A percentile compares a stretch with the other conserved stretches of the same genome.
These are phyloP conservation scores for Drosophila rhopaloa DNA, from an alignment of 1,140 invertebrate species.

Conservation along the genomic window DNA sequence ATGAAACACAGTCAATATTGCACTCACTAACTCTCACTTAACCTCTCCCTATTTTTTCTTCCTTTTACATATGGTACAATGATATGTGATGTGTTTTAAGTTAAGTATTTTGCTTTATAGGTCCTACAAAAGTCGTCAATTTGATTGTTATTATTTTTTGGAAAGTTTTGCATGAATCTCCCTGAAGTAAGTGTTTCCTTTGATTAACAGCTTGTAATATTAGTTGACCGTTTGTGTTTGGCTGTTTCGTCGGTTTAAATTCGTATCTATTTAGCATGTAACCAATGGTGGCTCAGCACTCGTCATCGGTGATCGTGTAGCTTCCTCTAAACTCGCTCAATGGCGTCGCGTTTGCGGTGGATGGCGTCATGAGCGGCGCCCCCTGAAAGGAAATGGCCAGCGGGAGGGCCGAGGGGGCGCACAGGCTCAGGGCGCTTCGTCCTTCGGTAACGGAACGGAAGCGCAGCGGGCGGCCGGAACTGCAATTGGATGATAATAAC, in stretches of 20 bases:
- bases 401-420: conserved; percentile 87
- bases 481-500: conserved; percentile 74
- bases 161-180: conserved; percentile 43
- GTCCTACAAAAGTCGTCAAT: conserved; percentile 23
- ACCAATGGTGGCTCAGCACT: conserved; percentile 56
- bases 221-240: conserved; percentile 5
- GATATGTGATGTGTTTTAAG: conserved; percentile 33
- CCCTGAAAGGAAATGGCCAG: conserved; percentile 88
- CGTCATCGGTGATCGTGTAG: conserved; percentile 81
- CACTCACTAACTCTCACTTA: conserved; percentile 6
- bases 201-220: conserved; percentile 26
- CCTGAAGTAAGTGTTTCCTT: conserved; percentile 44
- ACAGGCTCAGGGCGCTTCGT: conserved; percentile 86
- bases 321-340: conserved; percentile 80
- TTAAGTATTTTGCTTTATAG: conserved; percentile 12
- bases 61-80: conserved; percentile 18
- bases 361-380: conserved; percentile 86
- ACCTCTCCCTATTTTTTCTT: not conserved
- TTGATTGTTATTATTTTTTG: conserved; percentile 41
- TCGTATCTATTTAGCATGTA: conserved; percentile 34
- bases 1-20: conserved; percentile 26
- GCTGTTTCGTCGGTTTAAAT: conserved; percentile 52
- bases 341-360: conserved; percentile 75
- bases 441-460: conserved; percentile 88
- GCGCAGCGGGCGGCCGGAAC: conserved; percentile 86